phyloP scores from a whole-genome alignment of 2,113 vertebrate genomes.

The Ramphastos sulfuratus region DNA sequence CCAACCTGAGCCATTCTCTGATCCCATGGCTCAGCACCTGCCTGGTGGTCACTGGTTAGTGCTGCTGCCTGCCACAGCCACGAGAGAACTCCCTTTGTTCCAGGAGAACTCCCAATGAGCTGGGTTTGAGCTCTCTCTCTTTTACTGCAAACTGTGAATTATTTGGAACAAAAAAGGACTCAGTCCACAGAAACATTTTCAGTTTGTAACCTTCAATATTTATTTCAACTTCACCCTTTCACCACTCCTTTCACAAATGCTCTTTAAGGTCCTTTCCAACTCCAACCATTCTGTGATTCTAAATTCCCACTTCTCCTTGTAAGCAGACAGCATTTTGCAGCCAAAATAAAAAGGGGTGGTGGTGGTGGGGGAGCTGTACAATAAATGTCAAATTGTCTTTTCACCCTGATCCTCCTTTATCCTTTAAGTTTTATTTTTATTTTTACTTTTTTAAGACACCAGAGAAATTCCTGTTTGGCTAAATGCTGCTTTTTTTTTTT shows the following conservation, averaged over 20 bases:
- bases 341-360: neutral
- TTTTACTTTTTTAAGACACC: neutral
- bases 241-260: neutral
- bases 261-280: too few relatives aligned
- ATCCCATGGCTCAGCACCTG: neutral
- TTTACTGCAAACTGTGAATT: neutral
- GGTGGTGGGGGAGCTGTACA: neutral
- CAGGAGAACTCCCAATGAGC: accelerated
- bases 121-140: accelerated
- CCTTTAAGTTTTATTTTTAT: neutral
- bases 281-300: too few relatives aligned
- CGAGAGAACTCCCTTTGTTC: neutral
- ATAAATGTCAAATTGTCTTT: neutral
- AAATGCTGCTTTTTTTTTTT: neutral
- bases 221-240: neutral
- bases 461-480: neutral
- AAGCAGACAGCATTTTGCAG: neutral
- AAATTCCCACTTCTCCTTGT: neutral
- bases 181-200: neutral
- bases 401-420: neutral
- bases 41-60: accelerated
- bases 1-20: too few relatives aligned
- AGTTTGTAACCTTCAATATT: neutral
- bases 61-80: neutral
- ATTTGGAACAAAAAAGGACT: neutral